Evolutionary conservation across 2,113 vertebrate genomes (phyloP), one percentile per base, ranked within the genome.

Genomic region (Lagenorhynchus albirostris): DNA sequence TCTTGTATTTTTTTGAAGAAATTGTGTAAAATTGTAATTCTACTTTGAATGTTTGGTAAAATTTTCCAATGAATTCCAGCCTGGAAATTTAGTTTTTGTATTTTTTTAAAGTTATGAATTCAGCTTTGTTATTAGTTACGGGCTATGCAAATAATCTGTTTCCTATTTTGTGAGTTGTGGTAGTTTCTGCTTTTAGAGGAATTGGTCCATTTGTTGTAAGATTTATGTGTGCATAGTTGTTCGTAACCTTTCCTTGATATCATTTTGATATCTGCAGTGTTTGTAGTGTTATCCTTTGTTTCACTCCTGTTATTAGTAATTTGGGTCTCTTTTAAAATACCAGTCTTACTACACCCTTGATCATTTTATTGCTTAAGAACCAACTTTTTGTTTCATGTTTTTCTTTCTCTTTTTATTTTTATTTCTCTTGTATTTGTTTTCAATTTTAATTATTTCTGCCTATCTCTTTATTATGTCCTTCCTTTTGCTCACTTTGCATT

Each of bases 261-360:
- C 12, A 38, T 33, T 14, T 31, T 8, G 20, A 3, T 23, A 21
- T 13, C 20, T 33, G 12, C 9, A 33, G 38, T 0, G 18, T 71
- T 50, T 36, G 1, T 13, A 11, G 5, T 29, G 31, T 50, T 21
- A 21, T 0, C 2, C 17, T 23, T 26, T 9, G 2, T 13, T 63
- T 76, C 14, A 31, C 11, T 31, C 6, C 44, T 41, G 21, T 10
- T 14, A 38, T 17, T 26, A 36, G 23, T 53, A 21, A 67, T 23
- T 41, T 14, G 10, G 7, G 3, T 50, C 21, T 71, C 29, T 25
- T 12, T 63, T 58, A 41, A 11, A 36, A 38, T 44, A 11, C 18
- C 11, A 1, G 4, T 29, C 4, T 92, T 41, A 18, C 38, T 31
- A 68, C 47, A 74, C 60, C 68, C 25, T 44, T 91, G 36, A 6